Evolutionary conservation across 2,113 vertebrate species (phyloP), one percentile per base, ranked within the genome.

Genomic region (Ochotona princeps): DNA sequence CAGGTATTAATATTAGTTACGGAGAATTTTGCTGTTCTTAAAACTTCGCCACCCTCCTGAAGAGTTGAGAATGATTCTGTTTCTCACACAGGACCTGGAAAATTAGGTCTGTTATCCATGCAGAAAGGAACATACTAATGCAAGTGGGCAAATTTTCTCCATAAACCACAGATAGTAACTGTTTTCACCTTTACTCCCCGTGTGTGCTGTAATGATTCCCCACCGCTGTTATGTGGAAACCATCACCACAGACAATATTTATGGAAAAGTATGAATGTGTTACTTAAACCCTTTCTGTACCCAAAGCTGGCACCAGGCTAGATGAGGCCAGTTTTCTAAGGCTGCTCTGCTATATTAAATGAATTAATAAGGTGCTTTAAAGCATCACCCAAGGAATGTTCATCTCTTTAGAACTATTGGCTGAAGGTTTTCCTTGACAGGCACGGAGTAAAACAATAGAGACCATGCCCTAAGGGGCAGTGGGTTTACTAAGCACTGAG

Each of bases 261-360:
- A 73, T 49, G 21, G 57, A 88, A 78, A 61, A 57, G 51, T 63
- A 2, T 57, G 47, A 3, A 44, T 90, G 18, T 73, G 35, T 67
- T 91, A 54, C 51, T 91, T 86, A 85, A 90, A 72, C n/a, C 63
- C 6, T 61, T 70, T 49, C 35, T 67, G 66, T 91, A 87, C 18
- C 57, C 26, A 76, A 93, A 95, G 21, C 26, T 47, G 23, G 30
- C 8, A 44, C 38, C 38, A 75, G 61, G 26, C 17, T 49, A 25
- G 32, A 51, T 91, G 75, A 92, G 60, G 51, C 6, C 30, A 65
- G 17, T 72, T 93, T 93, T 35, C 60, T 17, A 66, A 14, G n/a
- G 20, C 72, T 91, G 11, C 8, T 66, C 18, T 83, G 81, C 11
- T 81, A 8, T 1, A 23, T 75, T 95, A 61, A 84, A 11, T 67